Conservation (phyloP, 2,113 vertebrate species). For the Cettia cetti region DNA sequence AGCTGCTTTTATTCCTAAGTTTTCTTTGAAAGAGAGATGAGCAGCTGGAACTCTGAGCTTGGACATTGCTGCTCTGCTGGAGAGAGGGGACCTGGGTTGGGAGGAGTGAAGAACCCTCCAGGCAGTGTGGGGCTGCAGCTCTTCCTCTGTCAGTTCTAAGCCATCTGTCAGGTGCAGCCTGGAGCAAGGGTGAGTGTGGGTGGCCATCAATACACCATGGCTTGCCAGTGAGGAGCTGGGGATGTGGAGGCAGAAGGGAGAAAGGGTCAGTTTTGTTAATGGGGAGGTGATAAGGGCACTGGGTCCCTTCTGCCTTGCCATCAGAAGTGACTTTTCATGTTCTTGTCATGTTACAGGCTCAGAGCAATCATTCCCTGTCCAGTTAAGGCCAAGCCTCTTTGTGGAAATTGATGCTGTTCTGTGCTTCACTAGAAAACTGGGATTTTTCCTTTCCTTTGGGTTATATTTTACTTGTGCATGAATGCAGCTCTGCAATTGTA, state of each 20-base stretch:
- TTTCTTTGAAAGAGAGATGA: constrained; percentile 53
- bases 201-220: background rate
- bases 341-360: background rate
- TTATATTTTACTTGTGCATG: background rate
- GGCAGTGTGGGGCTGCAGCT: background rate
- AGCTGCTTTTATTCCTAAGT: constrained; percentile 24
- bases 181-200: constrained; percentile 23
- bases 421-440: background rate
- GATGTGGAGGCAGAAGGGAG: background rate
- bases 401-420: background rate
- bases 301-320: background rate
- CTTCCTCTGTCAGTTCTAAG: background rate
- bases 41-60: background rate
- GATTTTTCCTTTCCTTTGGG: background rate
- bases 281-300: background rate
- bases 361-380: background rate
- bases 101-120: background rate
- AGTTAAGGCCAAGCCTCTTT: background rate
- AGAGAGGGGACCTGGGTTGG: background rate
- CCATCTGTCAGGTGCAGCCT: background rate
- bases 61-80: background rate
- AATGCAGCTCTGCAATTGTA: background rate
- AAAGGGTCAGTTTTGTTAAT: background rate
- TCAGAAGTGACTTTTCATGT: background rate
- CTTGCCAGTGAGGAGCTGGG: background rate